Evolutionary conservation across 2,888 invertebrate genomes (phyloP), one percentile per base, ranked within the genome.

Genomic region (Lacanobia wlatinum): DNA sequence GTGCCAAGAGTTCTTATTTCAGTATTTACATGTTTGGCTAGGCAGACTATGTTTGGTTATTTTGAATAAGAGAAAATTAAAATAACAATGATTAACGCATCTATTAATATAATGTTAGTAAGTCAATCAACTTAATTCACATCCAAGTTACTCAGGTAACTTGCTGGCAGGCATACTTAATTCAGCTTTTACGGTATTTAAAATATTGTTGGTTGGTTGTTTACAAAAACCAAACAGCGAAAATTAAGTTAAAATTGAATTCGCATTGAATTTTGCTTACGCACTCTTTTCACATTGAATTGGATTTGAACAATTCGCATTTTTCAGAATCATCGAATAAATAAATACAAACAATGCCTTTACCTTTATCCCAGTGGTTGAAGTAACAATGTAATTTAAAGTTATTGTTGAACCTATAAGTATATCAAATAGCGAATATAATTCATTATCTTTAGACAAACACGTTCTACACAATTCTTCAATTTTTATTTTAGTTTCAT

Each of bases 401-500:
- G 92, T 85, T 23, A 87, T 83, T 52, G 88, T 76, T 38, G 88
- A 76, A 43, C 91, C 94, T 53, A 88, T 76, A 73, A 78, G 85
- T 52, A 89, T 84, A 76, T 93, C 93, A 81, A 94, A 95, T 16
- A 96, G 85, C 0, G 94, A 93, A 83, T 90, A 86, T 72, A 95
- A 85, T 68, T 92, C 91, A 70, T 87, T 90, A 75, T 94, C 94
- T 87, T 93, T 94, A 4, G 92, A 88, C 79, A 96, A 88, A 87
- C 96, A 96, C n/a, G 95, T 95, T 71, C 96, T 89, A 83, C 96
- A 96, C 63, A 95, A 75, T 72, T 92, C 87, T 87, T 94, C 93
- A 78, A 90, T 87, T 87, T 93, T 93, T 70, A 94, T 89, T 85
- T 89, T 87, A 21, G 84, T 78, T 69, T 80, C 85, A 67, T 86